Evolutionary conservation across 2,113 vertebrate species (phyloP).

Genomic region (Semicossyphus pulcher): DNA sequence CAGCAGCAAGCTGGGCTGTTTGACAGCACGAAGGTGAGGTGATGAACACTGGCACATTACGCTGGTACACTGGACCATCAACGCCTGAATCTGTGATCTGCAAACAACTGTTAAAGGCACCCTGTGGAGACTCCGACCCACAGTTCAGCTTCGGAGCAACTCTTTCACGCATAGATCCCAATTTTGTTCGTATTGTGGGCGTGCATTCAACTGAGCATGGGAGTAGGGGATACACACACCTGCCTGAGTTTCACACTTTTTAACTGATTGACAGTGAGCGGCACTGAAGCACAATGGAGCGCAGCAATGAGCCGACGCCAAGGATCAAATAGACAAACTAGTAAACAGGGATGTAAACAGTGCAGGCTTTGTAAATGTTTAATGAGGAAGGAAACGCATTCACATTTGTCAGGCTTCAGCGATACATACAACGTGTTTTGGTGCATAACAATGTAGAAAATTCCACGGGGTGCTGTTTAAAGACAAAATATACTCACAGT

Average conservation of each 20-base stretch:
- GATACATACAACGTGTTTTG: neutral
- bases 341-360: neutral
- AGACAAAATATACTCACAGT: neutral
- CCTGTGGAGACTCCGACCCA: neutral
- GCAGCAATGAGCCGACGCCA: neutral
- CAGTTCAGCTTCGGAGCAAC: neutral
- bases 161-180: neutral
- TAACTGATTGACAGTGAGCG: neutral
- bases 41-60: neutral
- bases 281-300: neutral
- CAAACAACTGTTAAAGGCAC: neutral
- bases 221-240: neutral
- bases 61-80: neutral
- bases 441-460: neutral
- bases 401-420: neutral
- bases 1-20: constrained; percentile 6
- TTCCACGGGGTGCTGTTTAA: neutral
- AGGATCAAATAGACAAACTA: neutral
- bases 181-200: neutral
- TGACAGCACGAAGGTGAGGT: constrained; percentile 4
- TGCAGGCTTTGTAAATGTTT: neutral
- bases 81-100: neutral
- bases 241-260: neutral
- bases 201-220: neutral
- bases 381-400: constrained; percentile 4